phyloP scores from a whole-genome alignment of 2,888 invertebrate species.

The Brachylomia viminalis region DNA sequence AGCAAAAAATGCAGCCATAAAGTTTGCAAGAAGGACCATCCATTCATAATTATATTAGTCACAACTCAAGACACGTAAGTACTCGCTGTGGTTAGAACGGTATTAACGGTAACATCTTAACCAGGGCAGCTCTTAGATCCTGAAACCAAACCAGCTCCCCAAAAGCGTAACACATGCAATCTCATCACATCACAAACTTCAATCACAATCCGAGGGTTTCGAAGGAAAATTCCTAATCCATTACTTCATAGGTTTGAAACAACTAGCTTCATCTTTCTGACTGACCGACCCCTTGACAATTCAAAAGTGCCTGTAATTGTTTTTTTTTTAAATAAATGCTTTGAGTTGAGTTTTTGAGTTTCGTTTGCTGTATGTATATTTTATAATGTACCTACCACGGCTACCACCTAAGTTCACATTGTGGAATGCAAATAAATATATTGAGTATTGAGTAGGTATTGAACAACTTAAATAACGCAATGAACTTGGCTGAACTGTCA shows the following conservation, averaged over 20 bases:
- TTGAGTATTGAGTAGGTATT: no score
- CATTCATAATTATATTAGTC: neutral
- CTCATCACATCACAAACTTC: no score
- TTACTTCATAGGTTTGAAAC: neutral
- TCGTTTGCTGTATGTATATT: no score
- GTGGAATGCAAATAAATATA: no score
- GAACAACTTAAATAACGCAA: neutral
- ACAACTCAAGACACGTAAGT: neutral
- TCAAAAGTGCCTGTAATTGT: no score
- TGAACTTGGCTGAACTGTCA: neutral
- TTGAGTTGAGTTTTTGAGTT: no score
- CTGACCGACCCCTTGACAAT: no score
- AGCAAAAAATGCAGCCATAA: no score
- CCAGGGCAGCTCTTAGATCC: neutral
- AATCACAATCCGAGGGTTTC: neutral
- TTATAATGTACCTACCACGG: no score
- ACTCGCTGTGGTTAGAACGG: neutral
- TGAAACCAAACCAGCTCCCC: neutral
- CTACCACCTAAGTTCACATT: no score
- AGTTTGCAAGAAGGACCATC: neutral
- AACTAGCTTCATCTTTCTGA: no score
- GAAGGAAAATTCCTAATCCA: neutral
- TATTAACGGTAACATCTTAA: neutral
- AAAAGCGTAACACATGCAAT: neutral
- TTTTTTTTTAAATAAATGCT: no score